phyloP scores from a whole-genome alignment of 2,113 vertebrate genomes.

The Tautogolabrus adspersus region DNA sequence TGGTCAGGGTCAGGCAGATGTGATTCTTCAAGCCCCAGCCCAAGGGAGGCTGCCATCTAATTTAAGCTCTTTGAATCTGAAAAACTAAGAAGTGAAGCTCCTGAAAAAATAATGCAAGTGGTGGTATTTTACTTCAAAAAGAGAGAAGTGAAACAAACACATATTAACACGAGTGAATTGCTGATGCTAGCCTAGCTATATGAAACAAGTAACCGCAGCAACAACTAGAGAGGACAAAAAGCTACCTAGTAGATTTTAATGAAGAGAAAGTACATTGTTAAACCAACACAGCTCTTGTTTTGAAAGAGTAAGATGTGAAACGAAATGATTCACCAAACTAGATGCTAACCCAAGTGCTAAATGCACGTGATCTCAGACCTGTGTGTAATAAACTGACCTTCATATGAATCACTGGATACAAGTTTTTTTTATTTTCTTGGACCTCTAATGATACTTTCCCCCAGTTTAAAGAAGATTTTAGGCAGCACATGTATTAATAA shows the following conservation, averaged over 20 bases:
- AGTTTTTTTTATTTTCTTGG: too few relatives aligned
- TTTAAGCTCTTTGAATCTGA: slow-evolving; percentile 64
- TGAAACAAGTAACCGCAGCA: slow-evolving; percentile 6
- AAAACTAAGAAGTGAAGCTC: slow-evolving; percentile 29
- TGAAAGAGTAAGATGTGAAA: background rate
- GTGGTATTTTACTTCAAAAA: background rate
- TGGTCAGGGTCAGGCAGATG: slow-evolving; percentile 67
- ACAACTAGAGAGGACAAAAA: background rate
- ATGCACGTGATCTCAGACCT: background rate
- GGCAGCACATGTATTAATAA: too few relatives aligned
- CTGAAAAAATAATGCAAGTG: slow-evolving; percentile 15
- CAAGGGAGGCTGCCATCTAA: slow-evolving; percentile 54
- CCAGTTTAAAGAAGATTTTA: too few relatives aligned
- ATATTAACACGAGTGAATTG: background rate
- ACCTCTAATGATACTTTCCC: background rate
- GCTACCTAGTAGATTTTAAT: background rate
- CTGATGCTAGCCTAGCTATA: background rate
- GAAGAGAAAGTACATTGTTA: background rate
- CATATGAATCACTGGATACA: too few relatives aligned
- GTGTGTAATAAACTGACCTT: too few relatives aligned
- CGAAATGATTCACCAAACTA: background rate
- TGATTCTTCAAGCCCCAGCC: slow-evolving; percentile 36
- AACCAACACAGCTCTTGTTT: slow-evolving; percentile 1
- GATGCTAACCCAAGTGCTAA: background rate
- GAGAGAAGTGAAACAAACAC: background rate